These are phyloP conservation scores for Lutraria rhynchaena DNA, from an alignment of 1,140 invertebrate species.

Conservation along the genomic window DNA sequence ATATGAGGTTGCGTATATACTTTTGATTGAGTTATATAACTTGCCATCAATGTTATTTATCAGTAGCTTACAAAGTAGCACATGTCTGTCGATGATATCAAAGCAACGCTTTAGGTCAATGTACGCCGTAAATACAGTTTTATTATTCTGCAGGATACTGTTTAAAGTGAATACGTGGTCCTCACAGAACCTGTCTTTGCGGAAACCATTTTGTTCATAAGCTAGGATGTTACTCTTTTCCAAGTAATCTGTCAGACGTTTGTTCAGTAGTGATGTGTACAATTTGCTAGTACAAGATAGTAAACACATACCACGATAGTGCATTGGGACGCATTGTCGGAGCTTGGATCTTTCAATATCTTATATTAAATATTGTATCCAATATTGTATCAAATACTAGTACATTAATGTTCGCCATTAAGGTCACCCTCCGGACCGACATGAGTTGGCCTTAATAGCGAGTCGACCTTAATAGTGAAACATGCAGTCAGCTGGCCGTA, in stretches of 20 bases:
- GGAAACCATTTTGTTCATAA: conserved; percentile 61
- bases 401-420: too few relatives aligned
- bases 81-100: conserved; percentile 33
- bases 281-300: conserved; percentile 46
- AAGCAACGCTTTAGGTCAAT: conserved; percentile 37
- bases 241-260: conserved; percentile 41
- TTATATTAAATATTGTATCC: too few relatives aligned
- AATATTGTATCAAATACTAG: too few relatives aligned
- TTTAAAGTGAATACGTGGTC: conserved; percentile 57
- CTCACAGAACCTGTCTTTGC: conserved; percentile 49
- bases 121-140: conserved; percentile 15
- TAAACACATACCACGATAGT: conserved; percentile 57
- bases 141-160: conserved; percentile 47
- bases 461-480: too few relatives aligned
- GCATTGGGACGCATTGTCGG: conserved; percentile 40
- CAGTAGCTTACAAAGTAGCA: conserved; percentile 41
- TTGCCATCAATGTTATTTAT: conserved; percentile 46
- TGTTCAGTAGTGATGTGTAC: conserved; percentile 58
- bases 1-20: conserved; percentile 16
- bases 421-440: too few relatives aligned
- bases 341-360: conserved; percentile 46
- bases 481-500: too few relatives aligned
- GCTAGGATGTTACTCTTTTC: conserved; percentile 51
- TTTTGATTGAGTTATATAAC: conserved; percentile 44
- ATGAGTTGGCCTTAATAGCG: too few relatives aligned